A percentile compares a stretch with the other conserved stretches of the same genome.
These are phyloP conservation scores for Podocnemis expansa DNA, from an alignment of 2,113 vertebrate genomes.

Conservation along the genomic window DNA sequence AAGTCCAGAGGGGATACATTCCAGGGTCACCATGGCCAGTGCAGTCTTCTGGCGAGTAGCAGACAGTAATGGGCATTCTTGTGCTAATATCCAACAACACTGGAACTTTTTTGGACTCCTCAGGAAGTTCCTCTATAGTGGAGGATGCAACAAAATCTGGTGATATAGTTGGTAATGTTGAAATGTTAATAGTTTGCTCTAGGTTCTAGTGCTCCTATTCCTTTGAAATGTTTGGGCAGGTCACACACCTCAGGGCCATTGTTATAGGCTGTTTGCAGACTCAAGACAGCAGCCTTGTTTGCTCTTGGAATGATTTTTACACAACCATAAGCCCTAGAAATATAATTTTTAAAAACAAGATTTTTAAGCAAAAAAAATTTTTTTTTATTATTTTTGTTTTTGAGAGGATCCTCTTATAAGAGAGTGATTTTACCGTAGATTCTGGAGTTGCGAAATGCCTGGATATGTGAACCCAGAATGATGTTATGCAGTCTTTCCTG, in stretches of 20 bases:
- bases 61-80: neutral
- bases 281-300: neutral
- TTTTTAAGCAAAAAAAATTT: no score
- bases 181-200: neutral
- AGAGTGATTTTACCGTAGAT: neutral
- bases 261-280: neutral
- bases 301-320: neutral
- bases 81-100: neutral
- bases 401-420: neutral
- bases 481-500: neutral
- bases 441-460: neutral
- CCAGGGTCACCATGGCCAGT: neutral
- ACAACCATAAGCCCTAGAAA: neutral
- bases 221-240: neutral
- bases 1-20: neutral
- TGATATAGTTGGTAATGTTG: neutral
- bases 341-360: neutral
- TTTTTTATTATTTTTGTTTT: no score
- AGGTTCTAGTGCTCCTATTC: neutral
- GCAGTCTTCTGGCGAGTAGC: neutral
- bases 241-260: neutral
- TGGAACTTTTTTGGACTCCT: neutral
- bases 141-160: neutral
- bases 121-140: neutral
- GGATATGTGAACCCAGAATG: neutral